These are phyloP conservation scores for Platanista minor DNA, from an alignment of 2,113 vertebrate genomes.

Conservation along the genomic window DNA sequence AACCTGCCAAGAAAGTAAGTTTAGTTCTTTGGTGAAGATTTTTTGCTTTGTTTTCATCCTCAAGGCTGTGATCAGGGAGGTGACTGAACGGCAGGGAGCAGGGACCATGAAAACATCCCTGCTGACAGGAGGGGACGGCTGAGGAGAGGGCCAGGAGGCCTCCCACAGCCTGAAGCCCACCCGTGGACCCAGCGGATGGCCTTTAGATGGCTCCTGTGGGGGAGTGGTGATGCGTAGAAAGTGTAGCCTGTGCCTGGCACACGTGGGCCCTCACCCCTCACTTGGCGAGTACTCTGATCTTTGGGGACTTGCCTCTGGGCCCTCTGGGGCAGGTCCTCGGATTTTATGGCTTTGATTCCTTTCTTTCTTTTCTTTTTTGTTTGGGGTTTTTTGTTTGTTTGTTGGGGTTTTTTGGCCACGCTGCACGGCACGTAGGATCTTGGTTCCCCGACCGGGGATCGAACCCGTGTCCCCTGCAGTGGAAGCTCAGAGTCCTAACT, in stretches of 20 bases:
- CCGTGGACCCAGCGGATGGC: rapidly evolving
- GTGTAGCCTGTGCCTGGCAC: background rate
- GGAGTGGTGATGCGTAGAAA: too few relatives aligned
- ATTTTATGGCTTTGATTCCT: background rate
- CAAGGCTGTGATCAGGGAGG: background rate
- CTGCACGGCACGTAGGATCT: background rate
- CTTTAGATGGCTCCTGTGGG: background rate
- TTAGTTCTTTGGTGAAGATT: too few relatives aligned
- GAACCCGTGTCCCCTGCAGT: background rate
- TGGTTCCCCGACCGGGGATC: background rate
- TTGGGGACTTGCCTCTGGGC: rapidly evolving
- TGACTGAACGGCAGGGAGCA: background rate
- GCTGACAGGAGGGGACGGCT: background rate
- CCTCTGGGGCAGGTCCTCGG: background rate
- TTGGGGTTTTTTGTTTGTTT: background rate
- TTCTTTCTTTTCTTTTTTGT: background rate
- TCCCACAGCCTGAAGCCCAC: background rate
- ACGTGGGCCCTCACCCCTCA: background rate
- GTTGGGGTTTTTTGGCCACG: background rate
- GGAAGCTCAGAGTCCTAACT: background rate
- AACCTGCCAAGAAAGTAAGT: background rate
- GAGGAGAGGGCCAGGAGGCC: too few relatives aligned
- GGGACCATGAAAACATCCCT: background rate
- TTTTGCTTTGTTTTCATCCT: background rate
- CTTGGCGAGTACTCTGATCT: rapidly evolving